Evolutionary conservation across 2,888 invertebrate species (phyloP).

Genomic region (Empis stercorea): DNA sequence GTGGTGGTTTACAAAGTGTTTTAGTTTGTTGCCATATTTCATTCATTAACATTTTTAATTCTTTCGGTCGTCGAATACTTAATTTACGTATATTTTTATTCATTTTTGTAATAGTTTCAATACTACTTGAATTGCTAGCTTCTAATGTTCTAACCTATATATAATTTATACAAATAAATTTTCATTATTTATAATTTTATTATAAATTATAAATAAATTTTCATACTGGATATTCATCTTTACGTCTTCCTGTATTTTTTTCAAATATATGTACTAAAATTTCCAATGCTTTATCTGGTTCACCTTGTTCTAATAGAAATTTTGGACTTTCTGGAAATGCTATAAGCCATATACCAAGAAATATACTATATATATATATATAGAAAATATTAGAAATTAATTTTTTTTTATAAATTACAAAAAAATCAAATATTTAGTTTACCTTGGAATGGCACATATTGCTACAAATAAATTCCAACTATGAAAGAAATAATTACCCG

Average conservation of each 20-base stretch:
- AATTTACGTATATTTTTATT: constrained; percentile 54
- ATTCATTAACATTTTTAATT: constrained; percentile 50
- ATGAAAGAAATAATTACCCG: constrained; percentile 50
- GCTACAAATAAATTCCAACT: constrained; percentile 74
- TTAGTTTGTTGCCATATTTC: constrained; percentile 67
- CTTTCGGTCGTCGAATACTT: constrained; percentile 58
- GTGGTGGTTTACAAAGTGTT: constrained; percentile 58
- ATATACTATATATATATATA: constrained; percentile 21
- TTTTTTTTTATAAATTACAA: background rate
- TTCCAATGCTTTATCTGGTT: constrained; percentile 59
- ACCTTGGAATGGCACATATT: constrained; percentile 57
- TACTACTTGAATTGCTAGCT: constrained; percentile 45
- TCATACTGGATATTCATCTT: constrained; percentile 58
- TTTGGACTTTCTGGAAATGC: constrained; percentile 73
- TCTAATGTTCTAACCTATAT: constrained; percentile 55
- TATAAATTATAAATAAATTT: no score
- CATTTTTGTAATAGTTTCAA: constrained; percentile 45
- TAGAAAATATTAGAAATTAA: no score
- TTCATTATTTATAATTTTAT: constrained; percentile 1
- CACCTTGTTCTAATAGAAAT: constrained; percentile 67
- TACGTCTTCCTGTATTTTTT: constrained; percentile 56
- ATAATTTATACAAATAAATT: background rate
- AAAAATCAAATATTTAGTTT: background rate
- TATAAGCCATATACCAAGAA: constrained; percentile 47
- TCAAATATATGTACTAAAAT: constrained; percentile 56